Evolutionary conservation across 2,888 invertebrate genomes (phyloP), one percentile per base, ranked within the genome.

Genomic region (Mamestra brassicae): DNA sequence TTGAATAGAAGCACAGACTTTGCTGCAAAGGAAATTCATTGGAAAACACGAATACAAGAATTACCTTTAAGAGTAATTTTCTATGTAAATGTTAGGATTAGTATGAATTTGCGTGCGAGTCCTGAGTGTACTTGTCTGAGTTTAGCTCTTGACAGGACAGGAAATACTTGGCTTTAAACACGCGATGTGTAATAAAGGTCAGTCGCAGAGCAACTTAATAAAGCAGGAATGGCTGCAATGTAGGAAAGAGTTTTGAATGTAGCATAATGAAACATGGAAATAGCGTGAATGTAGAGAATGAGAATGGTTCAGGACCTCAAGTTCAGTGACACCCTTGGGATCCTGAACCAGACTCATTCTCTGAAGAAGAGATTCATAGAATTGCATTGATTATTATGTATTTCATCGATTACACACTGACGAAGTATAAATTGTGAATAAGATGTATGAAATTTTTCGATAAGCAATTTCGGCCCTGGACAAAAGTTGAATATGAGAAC

Each of bases 111-210:
- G 78, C 81, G 70, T 78, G 78, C 11, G 38, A 50, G 58, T 52
- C 52, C 55, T 62, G 60, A 42, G 38, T 73, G 45, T 77, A 77
- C 57, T 61, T 71, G 54, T 60, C 66, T 45, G 61, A 73, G 68
- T 83, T 71, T 47, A 64, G 58, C 61, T 74, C 61, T 74, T 71
- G 66, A 65, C 45, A 61, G 50, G 64, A 57, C 74, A 71, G 78
- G 83, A 84, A 75, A 80, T 72, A 68, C 62, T 71, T 67, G 52
- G 47, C 34, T 52, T 50, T 60, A 10, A 60, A 61, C 84, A 84
- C 84, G 83, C 84, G 65, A 83, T 73, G 69, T 68, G 26, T 71
- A 71, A 65, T 76, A 62, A 60, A 63, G 52, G 67, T 60, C 71
- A 71, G 38, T 62, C 60, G 66, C 65, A 77, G 71, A 36, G 47